Percentiles rank a stretch among this genome's conserved stretches.
Conservation (phyloP, 2,888 invertebrate genomes). For the Dasypolia templi region DNA sequence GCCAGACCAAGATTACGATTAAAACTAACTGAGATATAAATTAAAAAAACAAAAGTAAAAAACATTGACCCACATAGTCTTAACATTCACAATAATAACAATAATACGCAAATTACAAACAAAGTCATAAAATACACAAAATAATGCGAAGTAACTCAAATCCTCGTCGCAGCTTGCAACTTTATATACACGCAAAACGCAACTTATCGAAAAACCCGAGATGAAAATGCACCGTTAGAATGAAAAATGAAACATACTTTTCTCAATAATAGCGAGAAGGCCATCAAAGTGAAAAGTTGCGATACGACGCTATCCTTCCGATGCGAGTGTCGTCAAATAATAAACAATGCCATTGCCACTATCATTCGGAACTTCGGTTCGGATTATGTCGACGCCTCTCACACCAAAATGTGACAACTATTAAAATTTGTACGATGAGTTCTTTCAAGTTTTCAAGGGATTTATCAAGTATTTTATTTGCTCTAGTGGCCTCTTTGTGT, state of each 20-base stretch:
- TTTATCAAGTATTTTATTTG: neutral
- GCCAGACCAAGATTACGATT: too few relatives aligned
- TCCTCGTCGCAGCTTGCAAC: too few relatives aligned
- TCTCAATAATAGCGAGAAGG: neutral
- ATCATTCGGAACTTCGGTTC: conserved; percentile 63
- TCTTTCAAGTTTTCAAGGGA: neutral
- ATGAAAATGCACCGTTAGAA: too few relatives aligned
- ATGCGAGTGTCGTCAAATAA: conserved; percentile 71
- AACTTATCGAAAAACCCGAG: too few relatives aligned
- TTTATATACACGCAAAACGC: too few relatives aligned
- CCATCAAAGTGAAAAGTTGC: conserved; percentile 40
- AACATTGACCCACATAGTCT: too few relatives aligned
- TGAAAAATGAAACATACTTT: neutral
- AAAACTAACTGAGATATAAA: too few relatives aligned
- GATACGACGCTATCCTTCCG: conserved; percentile 49
- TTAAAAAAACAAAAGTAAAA: too few relatives aligned
- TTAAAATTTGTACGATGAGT: neutral
- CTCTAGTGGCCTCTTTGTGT: neutral
- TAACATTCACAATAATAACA: too few relatives aligned
- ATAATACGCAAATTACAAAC: too few relatives aligned
- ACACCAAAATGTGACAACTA: conserved; percentile 60
- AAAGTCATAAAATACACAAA: too few relatives aligned
- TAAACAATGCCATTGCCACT: conserved; percentile 72
- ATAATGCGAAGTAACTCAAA: too few relatives aligned
- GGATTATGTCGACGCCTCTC: conserved; percentile 55